Conservation (phyloP, 2,113 vertebrate species). For the Tonatia bakeri region DNA sequence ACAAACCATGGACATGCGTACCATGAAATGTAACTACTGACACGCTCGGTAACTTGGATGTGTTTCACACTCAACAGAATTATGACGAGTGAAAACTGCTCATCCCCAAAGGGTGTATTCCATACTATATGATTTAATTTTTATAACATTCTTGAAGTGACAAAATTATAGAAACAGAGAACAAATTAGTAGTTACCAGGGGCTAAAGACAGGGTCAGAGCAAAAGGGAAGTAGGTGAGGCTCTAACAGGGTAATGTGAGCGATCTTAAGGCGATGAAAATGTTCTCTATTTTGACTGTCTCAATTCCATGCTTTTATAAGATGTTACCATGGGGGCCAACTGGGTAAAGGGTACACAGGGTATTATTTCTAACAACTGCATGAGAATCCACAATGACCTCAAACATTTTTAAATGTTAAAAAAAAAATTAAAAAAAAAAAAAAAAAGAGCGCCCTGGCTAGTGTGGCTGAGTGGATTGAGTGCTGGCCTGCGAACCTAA, state of each 20-base stretch:
- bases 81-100: background rate
- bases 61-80: background rate
- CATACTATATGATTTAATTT: background rate
- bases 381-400: background rate
- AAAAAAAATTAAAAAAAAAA: background rate
- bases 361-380: background rate
- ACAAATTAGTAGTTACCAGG: background rate
- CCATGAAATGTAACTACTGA: background rate
- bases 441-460: too few relatives aligned
- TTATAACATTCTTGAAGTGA: background rate
- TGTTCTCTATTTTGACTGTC: background rate
- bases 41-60: background rate
- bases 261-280: background rate
- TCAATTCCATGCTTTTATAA: background rate
- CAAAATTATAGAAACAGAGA: background rate
- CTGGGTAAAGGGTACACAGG: background rate
- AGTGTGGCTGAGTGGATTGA: too few relatives aligned
- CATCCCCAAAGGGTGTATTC: background rate
- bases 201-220: background rate
- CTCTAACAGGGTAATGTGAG: background rate
- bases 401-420: background rate
- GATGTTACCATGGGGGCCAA: background rate
- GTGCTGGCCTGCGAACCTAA: too few relatives aligned
- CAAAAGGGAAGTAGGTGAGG: background rate
- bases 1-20: background rate